Evolutionary conservation across 1,140 invertebrate genomes (phyloP).

Genomic region (Panonychus citri): DNA sequence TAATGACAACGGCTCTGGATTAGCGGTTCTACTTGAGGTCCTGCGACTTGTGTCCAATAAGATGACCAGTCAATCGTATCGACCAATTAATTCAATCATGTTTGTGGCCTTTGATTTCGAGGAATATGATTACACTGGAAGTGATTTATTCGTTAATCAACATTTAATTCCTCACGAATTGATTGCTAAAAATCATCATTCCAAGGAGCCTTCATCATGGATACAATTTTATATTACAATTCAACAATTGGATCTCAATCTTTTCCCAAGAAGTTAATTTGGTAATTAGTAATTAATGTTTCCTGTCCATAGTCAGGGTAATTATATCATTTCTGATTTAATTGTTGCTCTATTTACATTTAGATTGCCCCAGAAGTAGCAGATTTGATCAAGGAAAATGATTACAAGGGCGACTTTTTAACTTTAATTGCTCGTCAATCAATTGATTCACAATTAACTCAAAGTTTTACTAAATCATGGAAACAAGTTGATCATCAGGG

Average conservation of each 20-base stretch:
- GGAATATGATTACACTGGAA: slow-evolving; percentile 23
- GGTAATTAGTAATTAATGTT: no score
- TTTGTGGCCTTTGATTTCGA: slow-evolving; percentile 27
- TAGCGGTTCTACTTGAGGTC: slow-evolving; percentile 23
- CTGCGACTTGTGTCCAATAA: slow-evolving; percentile 6
- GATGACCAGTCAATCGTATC: slow-evolving; percentile 18
- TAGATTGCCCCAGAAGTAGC: slow-evolving; percentile 16
- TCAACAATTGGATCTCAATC: slow-evolving; percentile 19
- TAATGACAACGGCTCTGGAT: slow-evolving; percentile 25
- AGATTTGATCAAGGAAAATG: slow-evolving; percentile 16
- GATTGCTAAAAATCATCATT: slow-evolving; percentile 10
- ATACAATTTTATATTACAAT: slow-evolving; percentile 25
- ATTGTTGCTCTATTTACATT: no score
- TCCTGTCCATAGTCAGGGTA: no score
- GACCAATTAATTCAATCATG: slow-evolving; percentile 19
- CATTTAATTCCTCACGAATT: slow-evolving; percentile 17
- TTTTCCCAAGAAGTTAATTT: slow-evolving; percentile 7
- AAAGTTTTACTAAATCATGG: no score
- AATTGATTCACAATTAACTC: no score
- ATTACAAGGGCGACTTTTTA: slow-evolving; percentile 22
- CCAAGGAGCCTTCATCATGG: slow-evolving; percentile 24
- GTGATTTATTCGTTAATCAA: slow-evolving; percentile 23
- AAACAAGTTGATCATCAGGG: no score
- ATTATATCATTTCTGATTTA: no score
- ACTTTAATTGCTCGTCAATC: no score